Evolutionary conservation across 2,113 vertebrate genomes (phyloP).

Genomic region (Megatriorchis doriae): DNA sequence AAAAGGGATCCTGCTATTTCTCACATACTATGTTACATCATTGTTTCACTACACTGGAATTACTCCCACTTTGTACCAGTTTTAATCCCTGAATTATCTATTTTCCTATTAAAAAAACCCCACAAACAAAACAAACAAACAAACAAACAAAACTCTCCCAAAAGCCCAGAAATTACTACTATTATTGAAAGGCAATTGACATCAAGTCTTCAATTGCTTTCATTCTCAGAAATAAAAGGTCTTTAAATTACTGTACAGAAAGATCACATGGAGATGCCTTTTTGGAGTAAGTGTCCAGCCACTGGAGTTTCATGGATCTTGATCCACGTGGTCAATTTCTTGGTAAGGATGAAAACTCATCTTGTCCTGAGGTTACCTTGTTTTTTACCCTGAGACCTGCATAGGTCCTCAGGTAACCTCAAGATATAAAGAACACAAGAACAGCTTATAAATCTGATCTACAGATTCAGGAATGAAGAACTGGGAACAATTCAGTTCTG

Average conservation of each 20-base stretch:
- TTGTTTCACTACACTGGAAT: neutral
- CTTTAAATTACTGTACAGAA: neutral
- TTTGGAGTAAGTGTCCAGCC: neutral
- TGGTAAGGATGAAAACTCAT: neutral
- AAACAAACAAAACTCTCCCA: no score
- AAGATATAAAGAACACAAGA: neutral
- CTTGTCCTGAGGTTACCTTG: neutral
- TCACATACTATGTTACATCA: neutral
- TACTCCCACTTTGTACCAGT: neutral
- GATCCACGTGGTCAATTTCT: neutral
- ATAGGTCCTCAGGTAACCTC: neutral
- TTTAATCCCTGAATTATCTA: neutral
- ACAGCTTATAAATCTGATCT: neutral
- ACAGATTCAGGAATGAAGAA: neutral
- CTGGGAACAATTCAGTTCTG: neutral
- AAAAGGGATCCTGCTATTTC: neutral
- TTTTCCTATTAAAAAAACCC: neutral
- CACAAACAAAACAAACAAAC: no score
- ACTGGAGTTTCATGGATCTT: neutral
- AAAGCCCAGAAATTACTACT: neutral
- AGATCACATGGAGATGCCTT: neutral
- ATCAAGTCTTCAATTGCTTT: neutral
- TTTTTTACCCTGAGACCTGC: neutral
- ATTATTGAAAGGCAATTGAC: neutral
- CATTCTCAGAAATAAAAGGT: neutral